Conservation (phyloP, 2,888 invertebrate species). For the Sinhomidia bicolor region DNA sequence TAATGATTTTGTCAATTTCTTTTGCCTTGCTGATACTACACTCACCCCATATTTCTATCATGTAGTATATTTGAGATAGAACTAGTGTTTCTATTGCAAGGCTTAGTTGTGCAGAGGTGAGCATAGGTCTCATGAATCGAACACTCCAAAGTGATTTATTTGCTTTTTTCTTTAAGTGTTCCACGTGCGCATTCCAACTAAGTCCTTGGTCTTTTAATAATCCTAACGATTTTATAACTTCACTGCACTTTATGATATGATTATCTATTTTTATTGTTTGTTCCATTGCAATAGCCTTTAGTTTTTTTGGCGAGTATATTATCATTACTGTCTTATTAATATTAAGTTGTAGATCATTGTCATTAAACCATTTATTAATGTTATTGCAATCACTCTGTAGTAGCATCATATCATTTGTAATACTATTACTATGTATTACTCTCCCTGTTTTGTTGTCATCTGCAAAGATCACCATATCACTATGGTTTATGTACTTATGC, state of each 20-base stretch:
- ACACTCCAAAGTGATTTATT: slow-evolving; percentile 5
- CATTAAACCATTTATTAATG: background rate
- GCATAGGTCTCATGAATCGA: background rate
- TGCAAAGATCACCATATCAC: background rate
- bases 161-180: background rate
- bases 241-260: background rate
- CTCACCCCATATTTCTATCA: background rate
- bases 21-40: too few species aligned
- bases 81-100: slow-evolving; percentile 1
- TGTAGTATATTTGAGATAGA: slow-evolving; percentile 11
- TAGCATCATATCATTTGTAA: background rate
- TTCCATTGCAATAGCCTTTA: background rate
- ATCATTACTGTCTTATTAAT: slow-evolving; percentile 19
- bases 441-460: slow-evolving; percentile 22
- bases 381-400: slow-evolving; percentile 17
- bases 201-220: slow-evolving; percentile 24
- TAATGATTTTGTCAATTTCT: too few species aligned
- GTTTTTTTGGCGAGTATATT: background rate
- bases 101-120: slow-evolving; percentile 1
- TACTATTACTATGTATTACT: background rate
- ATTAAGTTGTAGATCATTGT: slow-evolving; percentile 33
- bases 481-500: background rate
- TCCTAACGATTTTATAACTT: slow-evolving; percentile 42
- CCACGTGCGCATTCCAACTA: slow-evolving; percentile 6
- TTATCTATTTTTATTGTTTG: background rate